Evolutionary conservation across 1,140 invertebrate genomes (phyloP), one percentile per base, ranked within the genome.

Genomic region (Venustaconcha ellipsiformis): DNA sequence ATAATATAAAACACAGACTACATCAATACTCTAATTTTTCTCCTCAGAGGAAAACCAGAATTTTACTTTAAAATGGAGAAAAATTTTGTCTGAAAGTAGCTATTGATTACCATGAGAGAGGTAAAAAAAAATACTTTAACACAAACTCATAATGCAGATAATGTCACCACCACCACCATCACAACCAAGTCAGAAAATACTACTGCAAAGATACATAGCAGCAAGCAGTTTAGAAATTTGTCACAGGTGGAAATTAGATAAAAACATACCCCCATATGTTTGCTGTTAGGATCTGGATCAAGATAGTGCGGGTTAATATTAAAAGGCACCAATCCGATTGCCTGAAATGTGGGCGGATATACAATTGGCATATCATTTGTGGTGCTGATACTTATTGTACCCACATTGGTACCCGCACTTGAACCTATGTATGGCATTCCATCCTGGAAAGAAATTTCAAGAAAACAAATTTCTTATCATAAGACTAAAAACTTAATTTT

Each of bases 341-440:
- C 94, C 77, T 93, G 90, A 90, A 96, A 95, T 72, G 90, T 92
- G 30, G 93, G 94, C 76, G 94, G 94, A 88, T 93, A 93, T 60
- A 94, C 92, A 18, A 96, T 95, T 11, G 95, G 95, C 95, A 95
- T 96, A 88, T 95, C 95, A 92, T 95, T 96, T 72, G 94, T 96
- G 66, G 94, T 95, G 83, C 93, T 92, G 78, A 96, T 96, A 81
- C 92, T 94, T 72, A 90, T 88, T 20, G 95, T 95, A 20, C 94
- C 93, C 14, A 96, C 94, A 92, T 96, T 96, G 37, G 94, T 95
- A 66, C 95, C 95, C 70, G 95, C 95, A 92, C 94, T 95, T 72
- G 93, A 93, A 62, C 95, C 95, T 65, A 96, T 94, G 81, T 95
- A 96, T 37, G 94, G 92, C 26, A 95, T 83, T 20, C 93, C 93